A percentile compares a stretch with the other conserved stretches of the same genome.
Conservation (phyloP, 1,140 invertebrate genomes). For the Nomia melanderi region DNA sequence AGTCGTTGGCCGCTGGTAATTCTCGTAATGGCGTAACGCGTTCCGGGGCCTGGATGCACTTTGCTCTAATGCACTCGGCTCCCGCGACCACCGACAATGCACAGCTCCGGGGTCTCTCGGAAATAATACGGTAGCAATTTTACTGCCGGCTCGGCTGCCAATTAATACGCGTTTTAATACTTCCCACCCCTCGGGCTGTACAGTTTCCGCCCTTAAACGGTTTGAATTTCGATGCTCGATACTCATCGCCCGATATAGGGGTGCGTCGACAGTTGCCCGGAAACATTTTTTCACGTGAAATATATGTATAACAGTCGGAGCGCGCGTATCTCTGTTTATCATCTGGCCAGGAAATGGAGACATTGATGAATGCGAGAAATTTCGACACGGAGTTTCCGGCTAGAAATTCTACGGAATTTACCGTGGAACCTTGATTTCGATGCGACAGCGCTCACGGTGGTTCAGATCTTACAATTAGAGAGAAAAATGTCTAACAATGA, state of each 20-base stretch:
- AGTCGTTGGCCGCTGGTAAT: slow-evolving; percentile 56
- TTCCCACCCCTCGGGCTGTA: not conserved
- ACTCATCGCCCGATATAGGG: not conserved
- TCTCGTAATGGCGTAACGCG: slow-evolving; percentile 69
- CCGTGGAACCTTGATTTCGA: too few relatives aligned
- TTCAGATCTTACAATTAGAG: too few relatives aligned
- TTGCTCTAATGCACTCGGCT: slow-evolving; percentile 68
- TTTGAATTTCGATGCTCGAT: not conserved
- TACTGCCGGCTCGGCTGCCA: not conserved
- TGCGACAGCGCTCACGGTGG: too few relatives aligned
- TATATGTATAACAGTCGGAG: not conserved
- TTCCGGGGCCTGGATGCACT: slow-evolving; percentile 56
- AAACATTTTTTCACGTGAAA: not conserved
- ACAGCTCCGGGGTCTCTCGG: slow-evolving; percentile 15
- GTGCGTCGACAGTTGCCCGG: not conserved
- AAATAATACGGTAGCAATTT: slow-evolving; percentile 54
- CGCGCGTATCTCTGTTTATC: too few relatives aligned
- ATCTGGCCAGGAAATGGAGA: too few relatives aligned
- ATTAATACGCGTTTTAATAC: slow-evolving; percentile 2
- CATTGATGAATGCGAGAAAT: too few relatives aligned
- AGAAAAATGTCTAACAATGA: too few relatives aligned
- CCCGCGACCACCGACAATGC: slow-evolving; percentile 34
- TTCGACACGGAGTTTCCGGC: too few relatives aligned
- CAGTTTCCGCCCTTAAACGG: too few relatives aligned
- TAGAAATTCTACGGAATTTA: too few relatives aligned